Evolutionary conservation across 2,797 vertebrate species (phyloP).

Genomic region (Salarias fasciatus): DNA sequence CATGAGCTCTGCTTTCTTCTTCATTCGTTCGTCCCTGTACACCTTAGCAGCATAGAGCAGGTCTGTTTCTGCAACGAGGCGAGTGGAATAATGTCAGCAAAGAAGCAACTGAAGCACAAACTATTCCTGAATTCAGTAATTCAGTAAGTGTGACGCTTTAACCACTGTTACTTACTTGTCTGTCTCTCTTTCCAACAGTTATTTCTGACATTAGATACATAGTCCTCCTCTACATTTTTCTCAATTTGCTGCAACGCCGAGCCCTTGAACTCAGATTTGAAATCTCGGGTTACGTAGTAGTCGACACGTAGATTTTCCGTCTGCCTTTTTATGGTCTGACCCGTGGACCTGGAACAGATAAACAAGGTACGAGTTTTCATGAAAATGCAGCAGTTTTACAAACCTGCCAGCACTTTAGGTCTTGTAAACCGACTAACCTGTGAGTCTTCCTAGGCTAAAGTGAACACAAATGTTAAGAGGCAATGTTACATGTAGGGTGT

Average conservation of each 20-base stretch:
- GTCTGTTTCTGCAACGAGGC: conserved; percentile 90
- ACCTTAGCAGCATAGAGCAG: conserved; percentile 95
- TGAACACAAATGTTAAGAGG: background rate
- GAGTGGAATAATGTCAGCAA: conserved; percentile 5
- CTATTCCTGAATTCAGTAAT: background rate
- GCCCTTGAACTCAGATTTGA: conserved; percentile 94
- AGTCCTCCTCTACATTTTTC: conserved; percentile 97
- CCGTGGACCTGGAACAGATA: conserved; percentile 85
- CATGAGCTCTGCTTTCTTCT: conserved; percentile 94
- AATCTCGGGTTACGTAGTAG: conserved; percentile 95
- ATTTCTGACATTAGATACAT: conserved; percentile 94
- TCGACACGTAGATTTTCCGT: conserved; percentile 92
- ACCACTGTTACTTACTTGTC: conserved; percentile 87
- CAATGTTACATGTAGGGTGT: no score
- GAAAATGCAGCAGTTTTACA: background rate
- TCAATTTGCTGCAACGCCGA: conserved; percentile 92
- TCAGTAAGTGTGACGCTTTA: conserved; percentile 1
- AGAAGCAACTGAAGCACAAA: background rate
- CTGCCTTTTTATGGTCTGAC: conserved; percentile 92
- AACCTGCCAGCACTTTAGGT: background rate
- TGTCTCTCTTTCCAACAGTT: conserved; percentile 99
- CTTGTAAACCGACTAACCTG: no score
- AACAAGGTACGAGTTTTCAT: background rate
- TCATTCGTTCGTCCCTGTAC: conserved; percentile 93
- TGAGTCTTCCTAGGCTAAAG: background rate